Evolutionary conservation across 2,888 invertebrate genomes (phyloP), one percentile per base, ranked within the genome.

Genomic region (Coelopa pilipes): DNA sequence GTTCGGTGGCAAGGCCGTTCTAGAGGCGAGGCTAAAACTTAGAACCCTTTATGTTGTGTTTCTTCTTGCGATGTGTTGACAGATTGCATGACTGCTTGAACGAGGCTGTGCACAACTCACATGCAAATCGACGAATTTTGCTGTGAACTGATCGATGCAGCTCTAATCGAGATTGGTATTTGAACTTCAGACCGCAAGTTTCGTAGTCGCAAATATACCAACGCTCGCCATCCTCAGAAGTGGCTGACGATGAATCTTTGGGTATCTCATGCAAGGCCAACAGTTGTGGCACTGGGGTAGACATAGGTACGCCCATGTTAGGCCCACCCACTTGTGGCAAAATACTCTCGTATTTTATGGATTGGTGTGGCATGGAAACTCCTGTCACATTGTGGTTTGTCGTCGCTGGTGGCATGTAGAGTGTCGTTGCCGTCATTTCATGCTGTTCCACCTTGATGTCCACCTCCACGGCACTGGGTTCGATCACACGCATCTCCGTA

Each of bases 61-160:
- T 85, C 76, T 85, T 85, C 71, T 85, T 85, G 68, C 85, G 85
- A 75, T 85, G 85, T 73, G 85, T 85, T 19, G 85, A 85, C 63
- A 85, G 75, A 76, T 85, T 85, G 72, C 85, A 85, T 13, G 85
- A 85, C 72, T 85, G 85, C 74, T 85, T 85, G 34, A 85, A 85
- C 74, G 85, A 85, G 67, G 85, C 85, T 71, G 78, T 81, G 76
- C 85, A 85, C 69, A 85, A 76, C 74, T 85, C 85, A 78, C 85
- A 85, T 65, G 81, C 82, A 73, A 85, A 85, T n/a, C 84, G 84
- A 62, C 85, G 80, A 77, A 83, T 84, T 77, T 85, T 85, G 77
- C 85, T 85, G 70, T 85, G 85, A 72, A 85, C 85, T 65, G 84
- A 83, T 5, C 86, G 84, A 77, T 85, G 85, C 75, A 85, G 76